phyloP scores from a whole-genome alignment of 2,888 invertebrate species.

The Anodontia alba region DNA sequence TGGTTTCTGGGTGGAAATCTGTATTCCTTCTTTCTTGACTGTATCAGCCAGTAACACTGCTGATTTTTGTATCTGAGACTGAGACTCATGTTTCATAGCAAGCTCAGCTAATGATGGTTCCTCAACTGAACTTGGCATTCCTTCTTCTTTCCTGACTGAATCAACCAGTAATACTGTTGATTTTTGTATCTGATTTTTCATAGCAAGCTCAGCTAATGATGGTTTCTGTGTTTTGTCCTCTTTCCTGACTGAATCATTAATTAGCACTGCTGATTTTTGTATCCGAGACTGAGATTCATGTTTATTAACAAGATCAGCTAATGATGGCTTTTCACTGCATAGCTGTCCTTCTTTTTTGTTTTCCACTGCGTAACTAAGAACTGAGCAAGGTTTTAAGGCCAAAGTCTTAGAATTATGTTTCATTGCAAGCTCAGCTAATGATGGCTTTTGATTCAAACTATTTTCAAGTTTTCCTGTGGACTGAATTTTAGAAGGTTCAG shows the following conservation, averaged over 20 bases:
- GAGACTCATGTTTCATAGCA: neutral
- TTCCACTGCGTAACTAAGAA: too few species aligned
- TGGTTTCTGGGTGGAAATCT: too few species aligned
- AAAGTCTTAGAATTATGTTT: neutral
- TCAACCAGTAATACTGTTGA: neutral
- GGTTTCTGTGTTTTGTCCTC: neutral
- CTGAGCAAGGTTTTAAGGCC: too few species aligned
- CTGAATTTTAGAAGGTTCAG: neutral
- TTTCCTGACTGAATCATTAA: neutral
- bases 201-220: neutral
- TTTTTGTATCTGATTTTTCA: neutral
- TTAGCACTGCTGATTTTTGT: too few species aligned
- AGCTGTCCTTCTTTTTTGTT: too few species aligned
- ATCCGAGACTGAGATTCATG: neutral
- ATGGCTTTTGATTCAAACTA: neutral
- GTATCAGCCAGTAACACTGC: neutral
- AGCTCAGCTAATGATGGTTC: constrained; percentile 4
- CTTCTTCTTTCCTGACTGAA: neutral
- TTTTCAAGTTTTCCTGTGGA: neutral
- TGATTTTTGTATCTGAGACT: neutral
- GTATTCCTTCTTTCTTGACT: neutral
- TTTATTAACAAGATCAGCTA: neutral
- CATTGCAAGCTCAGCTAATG: constrained; percentile 2
- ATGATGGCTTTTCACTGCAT: neutral
- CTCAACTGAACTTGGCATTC: too few species aligned